Base-by-base conservation (phyloP, 1,140 invertebrate genomes). In the Leucophenga varia region DNA sequence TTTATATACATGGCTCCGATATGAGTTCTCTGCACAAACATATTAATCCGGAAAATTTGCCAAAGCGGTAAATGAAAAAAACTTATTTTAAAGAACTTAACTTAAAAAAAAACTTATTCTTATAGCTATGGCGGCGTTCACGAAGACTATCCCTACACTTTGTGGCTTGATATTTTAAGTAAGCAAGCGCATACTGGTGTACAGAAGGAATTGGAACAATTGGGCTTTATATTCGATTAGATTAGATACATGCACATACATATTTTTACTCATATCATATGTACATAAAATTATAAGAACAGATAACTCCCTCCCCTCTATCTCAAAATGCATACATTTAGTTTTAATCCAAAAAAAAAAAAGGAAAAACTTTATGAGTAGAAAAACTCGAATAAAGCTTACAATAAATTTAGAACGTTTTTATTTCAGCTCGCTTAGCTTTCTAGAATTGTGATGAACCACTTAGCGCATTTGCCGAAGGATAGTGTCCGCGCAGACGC, bases 1-100 rank as follows among this genome's bases (percentile, higher is more conserved):
- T 90, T 37, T 89, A 80, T 71, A 87, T 91, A 65, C 89, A 91
- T 68, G 87, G 88, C 1, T 77, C 79, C 28, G 81, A 91, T 61
- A 81, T 85, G 79, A 79, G 81, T n/a, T 89, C 86, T 16, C 73
- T 91, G 2, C 88, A 91, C 59, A 81, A 86, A 51, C 84, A 90
- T 59, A 83, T 91, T 2, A 70, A 81, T 17, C 85, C 86, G 0
- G 81, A 83, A 17, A 80, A 82, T 67, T 76, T 91, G 17, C 88
- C 89, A 10, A 83, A 86, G 71, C 80, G 78, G 48, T 84, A 78
- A 55, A n/a, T n/a, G n/a, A n/a, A n/a, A n/a, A n/a, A n/a, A n/a
- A n/a, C n/a, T n/a, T n/a, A n/a, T n/a, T n/a, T n/a, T n/a, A n/a
- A n/a, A n/a, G n/a, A n/a, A n/a, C n/a, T n/a, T n/a, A n/a, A n/a